These are phyloP conservation scores for Motacilla tschutschensis DNA, from an alignment of 2,113 vertebrate species.

Conservation along the genomic window DNA sequence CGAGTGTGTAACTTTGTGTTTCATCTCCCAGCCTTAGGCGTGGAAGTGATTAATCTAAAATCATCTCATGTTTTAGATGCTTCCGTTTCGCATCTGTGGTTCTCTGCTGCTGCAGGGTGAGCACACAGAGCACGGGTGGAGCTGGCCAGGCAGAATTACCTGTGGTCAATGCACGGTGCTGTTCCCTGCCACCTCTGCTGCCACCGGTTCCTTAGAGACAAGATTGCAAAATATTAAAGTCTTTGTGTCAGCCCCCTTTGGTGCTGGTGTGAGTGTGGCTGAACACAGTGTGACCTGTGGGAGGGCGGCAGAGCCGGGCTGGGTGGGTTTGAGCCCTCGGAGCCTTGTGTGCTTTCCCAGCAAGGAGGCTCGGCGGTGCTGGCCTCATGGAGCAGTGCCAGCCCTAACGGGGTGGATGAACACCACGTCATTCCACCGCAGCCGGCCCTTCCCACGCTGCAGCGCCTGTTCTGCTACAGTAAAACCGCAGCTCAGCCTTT, in stretches of 20 bases:
- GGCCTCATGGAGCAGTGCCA: neutral
- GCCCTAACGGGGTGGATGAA: neutral
- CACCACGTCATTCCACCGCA: fast-evolving
- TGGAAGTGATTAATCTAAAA: neutral
- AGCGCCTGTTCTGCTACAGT: fast-evolving
- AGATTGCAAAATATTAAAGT: neutral
- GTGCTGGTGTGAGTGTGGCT: neutral
- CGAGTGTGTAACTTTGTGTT: fast-evolving
- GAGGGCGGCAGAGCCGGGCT: neutral
- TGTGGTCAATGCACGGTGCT: fast-evolving
- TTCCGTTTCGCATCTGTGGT: neutral
- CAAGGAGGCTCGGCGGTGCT: fast-evolving
- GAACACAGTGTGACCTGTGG: fast-evolving
- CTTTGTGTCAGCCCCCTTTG: neutral
- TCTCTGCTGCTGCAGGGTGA: neutral
- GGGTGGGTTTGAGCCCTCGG: neutral
- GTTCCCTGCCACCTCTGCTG: neutral
- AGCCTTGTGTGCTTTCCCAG: fast-evolving
- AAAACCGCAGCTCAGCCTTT: fast-evolving
- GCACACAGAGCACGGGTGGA: fast-evolving
- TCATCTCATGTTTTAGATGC: neutral
- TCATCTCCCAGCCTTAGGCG: neutral
- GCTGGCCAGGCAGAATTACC: neutral
- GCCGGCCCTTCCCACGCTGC: fast-evolving
- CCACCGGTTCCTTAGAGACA: neutral